A percentile compares a stretch with the other conserved stretches of the same genome.
These are phyloP conservation scores for Lamellibrachia luymesi DNA, from an alignment of 1,140 invertebrate species.

Conservation along the genomic window DNA sequence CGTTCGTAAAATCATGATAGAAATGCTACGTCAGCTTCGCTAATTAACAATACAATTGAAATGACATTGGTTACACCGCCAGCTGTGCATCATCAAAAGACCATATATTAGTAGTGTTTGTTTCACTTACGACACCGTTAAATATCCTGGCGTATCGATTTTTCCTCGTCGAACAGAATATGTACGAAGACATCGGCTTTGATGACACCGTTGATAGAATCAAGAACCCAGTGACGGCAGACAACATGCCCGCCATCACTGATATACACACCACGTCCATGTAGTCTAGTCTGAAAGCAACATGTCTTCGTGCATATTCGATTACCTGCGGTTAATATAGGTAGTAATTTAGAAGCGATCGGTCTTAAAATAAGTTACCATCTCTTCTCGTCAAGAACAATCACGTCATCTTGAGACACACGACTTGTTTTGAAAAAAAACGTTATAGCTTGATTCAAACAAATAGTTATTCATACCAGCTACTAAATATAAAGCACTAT, in stretches of 20 bases:
- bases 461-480: too few species aligned
- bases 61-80: neutral
- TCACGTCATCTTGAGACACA: neutral
- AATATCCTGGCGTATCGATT: constrained; percentile 4
- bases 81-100: neutral
- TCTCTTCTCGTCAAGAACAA: neutral
- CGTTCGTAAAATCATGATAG: neutral
- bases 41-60: too few species aligned
- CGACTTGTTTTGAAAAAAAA: too few species aligned
- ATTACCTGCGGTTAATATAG: neutral
- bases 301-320: neutral
- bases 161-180: neutral
- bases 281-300: neutral
- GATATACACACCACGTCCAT: neutral
- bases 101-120: neutral
- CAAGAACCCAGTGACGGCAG: neutral
- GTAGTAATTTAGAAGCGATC: neutral
- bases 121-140: neutral
- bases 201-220: neutral
- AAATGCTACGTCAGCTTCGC: too few species aligned
- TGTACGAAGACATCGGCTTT: neutral
- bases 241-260: neutral
- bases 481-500: too few species aligned
- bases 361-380: neutral
- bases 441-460: too few species aligned